These are phyloP conservation scores for Saxicola maurus DNA, from an alignment of 2,797 vertebrate species.

Conservation along the genomic window DNA sequence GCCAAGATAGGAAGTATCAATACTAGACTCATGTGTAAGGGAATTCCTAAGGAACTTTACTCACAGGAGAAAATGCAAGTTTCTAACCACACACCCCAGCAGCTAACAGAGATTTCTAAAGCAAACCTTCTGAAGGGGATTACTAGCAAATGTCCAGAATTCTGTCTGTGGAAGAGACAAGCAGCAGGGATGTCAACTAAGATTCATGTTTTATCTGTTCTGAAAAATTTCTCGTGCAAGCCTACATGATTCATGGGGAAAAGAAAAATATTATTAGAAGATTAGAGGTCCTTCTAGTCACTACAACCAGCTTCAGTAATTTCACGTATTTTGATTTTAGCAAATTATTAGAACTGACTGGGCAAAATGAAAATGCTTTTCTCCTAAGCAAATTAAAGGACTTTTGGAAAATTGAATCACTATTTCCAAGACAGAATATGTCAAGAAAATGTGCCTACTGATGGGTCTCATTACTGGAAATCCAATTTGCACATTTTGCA, in stretches of 20 bases:
- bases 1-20: neutral
- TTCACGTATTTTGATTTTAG: neutral
- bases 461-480: constrained; percentile 15
- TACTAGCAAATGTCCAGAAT: neutral
- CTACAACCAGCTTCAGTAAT: neutral
- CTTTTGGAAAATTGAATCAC: constrained; percentile 1
- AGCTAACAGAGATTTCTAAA: neutral
- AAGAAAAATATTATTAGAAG: neutral
- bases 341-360: neutral
- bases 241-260: neutral
- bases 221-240: neutral
- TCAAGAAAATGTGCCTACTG: neutral
- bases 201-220: neutral
- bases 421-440: neutral
- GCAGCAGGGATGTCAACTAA: neutral
- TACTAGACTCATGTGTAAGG: neutral
- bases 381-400: constrained; percentile 12
- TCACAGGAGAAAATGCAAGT: neutral
- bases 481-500: constrained; percentile 24
- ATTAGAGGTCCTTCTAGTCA: neutral
- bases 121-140: neutral
- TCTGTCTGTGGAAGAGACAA: neutral
- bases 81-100: neutral
- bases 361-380: constrained; percentile 19
- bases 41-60: neutral